Conservation (phyloP, 2,113 vertebrate species). For the Malurus elegans region DNA sequence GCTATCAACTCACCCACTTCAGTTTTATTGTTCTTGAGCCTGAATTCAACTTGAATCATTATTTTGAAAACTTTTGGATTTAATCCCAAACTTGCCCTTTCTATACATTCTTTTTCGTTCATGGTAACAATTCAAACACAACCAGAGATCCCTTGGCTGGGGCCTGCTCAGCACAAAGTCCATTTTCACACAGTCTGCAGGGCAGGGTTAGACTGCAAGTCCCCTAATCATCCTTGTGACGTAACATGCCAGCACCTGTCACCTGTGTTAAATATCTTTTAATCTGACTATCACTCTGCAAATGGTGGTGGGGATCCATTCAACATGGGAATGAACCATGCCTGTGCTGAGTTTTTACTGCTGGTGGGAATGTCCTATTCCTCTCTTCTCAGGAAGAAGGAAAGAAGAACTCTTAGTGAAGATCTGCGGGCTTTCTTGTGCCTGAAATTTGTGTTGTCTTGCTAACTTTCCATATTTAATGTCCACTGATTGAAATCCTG, state of each 20-base stretch:
- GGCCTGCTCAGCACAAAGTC: not conserved
- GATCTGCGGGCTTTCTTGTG: not conserved
- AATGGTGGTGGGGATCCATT: not conserved
- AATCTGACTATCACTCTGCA: not conserved
- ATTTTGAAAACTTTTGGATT: not conserved
- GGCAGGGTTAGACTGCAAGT: not conserved
- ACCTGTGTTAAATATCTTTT: not conserved
- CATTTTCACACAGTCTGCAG: not conserved
- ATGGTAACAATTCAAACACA: not conserved
- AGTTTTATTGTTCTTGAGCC: not conserved
- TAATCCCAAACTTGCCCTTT: not conserved
- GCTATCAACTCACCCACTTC: not conserved
- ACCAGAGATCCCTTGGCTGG: not conserved
- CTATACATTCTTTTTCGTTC: not conserved
- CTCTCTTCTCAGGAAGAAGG: not conserved
- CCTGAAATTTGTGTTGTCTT: not conserved
- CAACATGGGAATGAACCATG: not conserved
- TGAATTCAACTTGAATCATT: not conserved
- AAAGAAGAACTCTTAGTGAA: not conserved
- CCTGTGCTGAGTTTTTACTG: not conserved
- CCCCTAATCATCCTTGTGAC: rapidly evolving
- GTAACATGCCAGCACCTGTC: rapidly evolving
- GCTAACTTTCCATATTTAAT: not conserved
- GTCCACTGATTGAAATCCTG: not conserved
- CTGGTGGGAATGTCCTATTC: not conserved